Conservation (phyloP, 1,140 invertebrate genomes). For the Lepidotrigona ventralis region DNA sequence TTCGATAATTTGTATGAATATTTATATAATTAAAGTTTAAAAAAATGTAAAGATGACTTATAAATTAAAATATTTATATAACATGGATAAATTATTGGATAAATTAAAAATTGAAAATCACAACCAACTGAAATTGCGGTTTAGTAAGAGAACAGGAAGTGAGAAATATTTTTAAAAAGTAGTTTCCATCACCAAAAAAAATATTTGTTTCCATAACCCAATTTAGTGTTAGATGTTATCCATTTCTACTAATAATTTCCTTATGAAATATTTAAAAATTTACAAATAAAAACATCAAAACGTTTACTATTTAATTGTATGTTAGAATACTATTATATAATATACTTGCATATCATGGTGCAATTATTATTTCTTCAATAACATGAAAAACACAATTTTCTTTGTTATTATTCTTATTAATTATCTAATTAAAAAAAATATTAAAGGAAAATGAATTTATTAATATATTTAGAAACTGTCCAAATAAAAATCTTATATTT, state of each 20-base stretch:
- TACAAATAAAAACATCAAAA: slow-evolving; percentile 22
- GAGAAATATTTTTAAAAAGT: slow-evolving; percentile 17
- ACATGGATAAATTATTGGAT: background rate
- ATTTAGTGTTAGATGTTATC: slow-evolving; percentile 47
- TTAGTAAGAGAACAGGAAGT: slow-evolving; percentile 59
- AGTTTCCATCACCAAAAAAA: slow-evolving; percentile 57
- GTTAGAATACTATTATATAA: background rate
- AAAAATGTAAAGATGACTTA: too few relatives aligned
- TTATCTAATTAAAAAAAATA: background rate
- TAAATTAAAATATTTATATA: background rate
- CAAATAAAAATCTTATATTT: background rate
- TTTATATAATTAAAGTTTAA: background rate
- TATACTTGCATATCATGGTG: slow-evolving; percentile 12
- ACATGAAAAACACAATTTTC: background rate
- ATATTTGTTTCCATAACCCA: slow-evolving; percentile 52
- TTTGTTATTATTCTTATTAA: slow-evolving; percentile 4
- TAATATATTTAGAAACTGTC: background rate
- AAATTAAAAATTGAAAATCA: slow-evolving; percentile 15
- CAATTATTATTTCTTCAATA: slow-evolving; percentile 10
- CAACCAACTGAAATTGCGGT: slow-evolving; percentile 68
- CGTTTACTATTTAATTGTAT: slow-evolving; percentile 1
- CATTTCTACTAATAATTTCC: slow-evolving; percentile 31
- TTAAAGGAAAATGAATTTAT: background rate
- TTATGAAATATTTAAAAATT: slow-evolving; percentile 28
- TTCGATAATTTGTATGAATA: slow-evolving; percentile 5